Base-by-base conservation (phyloP, 2,888 invertebrate species). In the Plusia festucae region DNA sequence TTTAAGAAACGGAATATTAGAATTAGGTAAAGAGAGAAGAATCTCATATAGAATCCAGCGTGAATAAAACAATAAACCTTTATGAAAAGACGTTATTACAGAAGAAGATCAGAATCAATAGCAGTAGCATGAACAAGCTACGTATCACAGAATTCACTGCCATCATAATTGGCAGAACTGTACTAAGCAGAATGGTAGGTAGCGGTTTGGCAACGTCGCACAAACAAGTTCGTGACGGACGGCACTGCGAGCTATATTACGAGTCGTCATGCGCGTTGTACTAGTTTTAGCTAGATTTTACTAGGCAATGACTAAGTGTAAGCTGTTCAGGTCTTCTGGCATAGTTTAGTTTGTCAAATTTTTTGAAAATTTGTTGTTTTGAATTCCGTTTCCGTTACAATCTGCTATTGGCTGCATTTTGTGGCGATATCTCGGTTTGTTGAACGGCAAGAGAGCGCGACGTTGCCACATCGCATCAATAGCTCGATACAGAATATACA, bases 201-300 rank as follows among this genome's bases (percentile, higher is more conserved):
- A 74, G 81, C 83, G 78, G 83, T 76, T 73, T 82, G 82, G 82
- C 82, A 83, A 83, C 83, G 73, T 52, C 64, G 82, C 75, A 62
- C 60, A 57, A 68, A 60, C 73, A 60, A 63, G 64, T 73, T 71
- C 68, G 68, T 73, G 71, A 71, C 73, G 75, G 76, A 57, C 70
- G 27, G 30, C 63, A 44, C 53, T 59, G 69, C 63, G 52, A 69
- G 61, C 68, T 59, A 78, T 70, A 69, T 53, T 52, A 63, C 60
- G 77, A 72, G 79, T 77, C 79, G 82, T 62, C 79, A 81, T 70
- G 70, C 66, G 70, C 65, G 63, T 24, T 73, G 11, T 46, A 52
- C 46, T 27, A 49, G 32, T 44, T 61, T 59, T 30, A 53, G 60
- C 51, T 20, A 54, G 46, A 60, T 70, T 44, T 46, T 18, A 67